Conservation (phyloP, 2,113 vertebrate genomes). For the Brachypodius melanocephalos region DNA sequence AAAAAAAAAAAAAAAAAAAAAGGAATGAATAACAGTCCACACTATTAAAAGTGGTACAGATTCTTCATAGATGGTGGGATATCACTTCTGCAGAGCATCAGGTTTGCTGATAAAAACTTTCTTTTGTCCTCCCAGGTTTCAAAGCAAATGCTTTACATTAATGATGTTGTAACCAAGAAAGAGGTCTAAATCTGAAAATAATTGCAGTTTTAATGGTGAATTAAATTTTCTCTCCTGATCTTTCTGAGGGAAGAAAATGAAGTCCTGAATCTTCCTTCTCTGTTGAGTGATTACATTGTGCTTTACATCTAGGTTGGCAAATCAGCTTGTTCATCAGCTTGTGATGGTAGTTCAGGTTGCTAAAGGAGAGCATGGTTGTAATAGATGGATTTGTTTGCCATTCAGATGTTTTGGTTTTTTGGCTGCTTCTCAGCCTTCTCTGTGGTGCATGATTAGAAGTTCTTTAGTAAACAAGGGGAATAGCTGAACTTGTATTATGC, state of each 20-base stretch:
- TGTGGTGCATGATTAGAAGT: constrained; percentile 3
- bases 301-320: constrained; percentile 5
- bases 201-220: background rate
- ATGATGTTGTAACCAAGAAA: background rate
- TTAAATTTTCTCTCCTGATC: background rate
- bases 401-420: background rate
- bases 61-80: background rate
- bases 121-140: constrained; percentile 6
- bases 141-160: background rate
- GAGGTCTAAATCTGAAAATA: background rate
- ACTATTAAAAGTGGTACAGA: background rate
- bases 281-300: constrained; percentile 3
- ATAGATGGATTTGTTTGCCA: background rate
- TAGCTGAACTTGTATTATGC: background rate
- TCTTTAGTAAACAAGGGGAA: background rate
- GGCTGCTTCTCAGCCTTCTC: constrained; percentile 4
- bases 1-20: background rate
- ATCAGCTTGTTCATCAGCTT: background rate
- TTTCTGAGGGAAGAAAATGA: background rate
- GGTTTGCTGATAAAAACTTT: constrained; percentile 16
- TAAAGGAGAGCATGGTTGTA: constrained; percentile 16
- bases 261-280: constrained; percentile 3
- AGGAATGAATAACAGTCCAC: background rate
- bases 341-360: background rate
- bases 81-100: background rate